A percentile compares a stretch with the other conserved stretches of the same genome.
These are phyloP conservation scores for Labeo catla DNA, from an alignment of 2,113 vertebrate species.

Conservation along the genomic window DNA sequence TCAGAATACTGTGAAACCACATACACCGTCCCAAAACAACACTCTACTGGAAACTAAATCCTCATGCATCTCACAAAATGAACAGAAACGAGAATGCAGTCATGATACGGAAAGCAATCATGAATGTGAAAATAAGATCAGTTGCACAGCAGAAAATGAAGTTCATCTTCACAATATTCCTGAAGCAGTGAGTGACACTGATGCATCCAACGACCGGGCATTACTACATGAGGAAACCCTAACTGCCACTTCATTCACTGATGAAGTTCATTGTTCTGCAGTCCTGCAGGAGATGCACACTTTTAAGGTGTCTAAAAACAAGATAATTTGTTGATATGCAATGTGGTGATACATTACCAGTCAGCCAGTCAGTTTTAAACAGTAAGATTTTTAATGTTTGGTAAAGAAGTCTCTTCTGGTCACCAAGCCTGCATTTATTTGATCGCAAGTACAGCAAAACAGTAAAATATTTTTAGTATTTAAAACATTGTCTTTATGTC, in stretches of 20 bases:
- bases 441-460: too few relatives aligned
- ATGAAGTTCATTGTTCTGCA: not conserved
- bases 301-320: slow-evolving; percentile 52
- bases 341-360: not conserved
- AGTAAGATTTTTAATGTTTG: too few relatives aligned
- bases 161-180: not conserved
- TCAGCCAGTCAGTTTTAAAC: too few relatives aligned
- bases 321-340: not conserved
- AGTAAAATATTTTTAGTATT: too few relatives aligned
- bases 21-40: not conserved
- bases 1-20: not conserved
- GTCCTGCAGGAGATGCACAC: slow-evolving; percentile 51
- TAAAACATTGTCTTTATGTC: too few relatives aligned
- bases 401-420: too few relatives aligned
- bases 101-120: not conserved
- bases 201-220: not conserved
- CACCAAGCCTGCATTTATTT: too few relatives aligned
- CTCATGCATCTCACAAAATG: not conserved
- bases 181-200: not conserved
- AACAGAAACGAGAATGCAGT: not conserved
- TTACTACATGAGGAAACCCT: not conserved
- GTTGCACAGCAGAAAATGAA: not conserved
- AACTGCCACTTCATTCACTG: not conserved
- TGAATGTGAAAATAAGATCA: not conserved
- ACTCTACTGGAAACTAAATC: not conserved